These are phyloP conservation scores for Entomyzon cyanotis DNA, from an alignment of 2,113 vertebrate species.

Conservation along the genomic window DNA sequence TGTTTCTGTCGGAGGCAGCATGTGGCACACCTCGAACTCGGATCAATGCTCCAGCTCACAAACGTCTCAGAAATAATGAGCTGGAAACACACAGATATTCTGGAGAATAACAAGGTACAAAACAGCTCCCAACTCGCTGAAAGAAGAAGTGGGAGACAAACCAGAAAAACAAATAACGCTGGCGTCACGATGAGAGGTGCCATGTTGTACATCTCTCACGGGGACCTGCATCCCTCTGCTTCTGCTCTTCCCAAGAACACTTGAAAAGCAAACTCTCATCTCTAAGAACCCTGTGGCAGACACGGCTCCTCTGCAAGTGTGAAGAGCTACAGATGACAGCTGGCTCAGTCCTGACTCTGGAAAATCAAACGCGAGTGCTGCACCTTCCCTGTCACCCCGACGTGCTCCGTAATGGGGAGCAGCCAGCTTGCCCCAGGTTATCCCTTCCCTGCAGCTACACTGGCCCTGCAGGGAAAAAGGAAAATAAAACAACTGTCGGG, in stretches of 20 bases:
- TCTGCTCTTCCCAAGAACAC: not conserved
- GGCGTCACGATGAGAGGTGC: not conserved
- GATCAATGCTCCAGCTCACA: constrained; percentile 16
- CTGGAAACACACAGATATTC: not conserved
- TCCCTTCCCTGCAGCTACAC: not conserved
- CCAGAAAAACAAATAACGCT: not conserved
- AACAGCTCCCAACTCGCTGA: not conserved
- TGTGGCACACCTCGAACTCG: not conserved
- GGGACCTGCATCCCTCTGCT: not conserved
- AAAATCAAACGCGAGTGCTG: not conserved
- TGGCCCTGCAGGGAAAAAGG: not conserved
- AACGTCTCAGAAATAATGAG: constrained; percentile 17
- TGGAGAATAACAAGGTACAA: not conserved
- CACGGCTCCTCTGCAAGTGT: not conserved
- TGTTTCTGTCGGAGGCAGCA: not conserved
- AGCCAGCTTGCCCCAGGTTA: not conserved
- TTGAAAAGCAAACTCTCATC: constrained; percentile 1
- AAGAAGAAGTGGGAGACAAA: not conserved
- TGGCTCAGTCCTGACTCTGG: not conserved
- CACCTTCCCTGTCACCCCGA: not conserved
- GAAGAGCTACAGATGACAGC: not conserved
- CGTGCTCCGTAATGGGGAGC: not conserved
- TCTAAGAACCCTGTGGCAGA: not conserved
- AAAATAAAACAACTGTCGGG: not conserved
- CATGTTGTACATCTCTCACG: not conserved